These are phyloP conservation scores for Cinclus cinclus DNA, from an alignment of 2,113 vertebrate species.

Conservation along the genomic window DNA sequence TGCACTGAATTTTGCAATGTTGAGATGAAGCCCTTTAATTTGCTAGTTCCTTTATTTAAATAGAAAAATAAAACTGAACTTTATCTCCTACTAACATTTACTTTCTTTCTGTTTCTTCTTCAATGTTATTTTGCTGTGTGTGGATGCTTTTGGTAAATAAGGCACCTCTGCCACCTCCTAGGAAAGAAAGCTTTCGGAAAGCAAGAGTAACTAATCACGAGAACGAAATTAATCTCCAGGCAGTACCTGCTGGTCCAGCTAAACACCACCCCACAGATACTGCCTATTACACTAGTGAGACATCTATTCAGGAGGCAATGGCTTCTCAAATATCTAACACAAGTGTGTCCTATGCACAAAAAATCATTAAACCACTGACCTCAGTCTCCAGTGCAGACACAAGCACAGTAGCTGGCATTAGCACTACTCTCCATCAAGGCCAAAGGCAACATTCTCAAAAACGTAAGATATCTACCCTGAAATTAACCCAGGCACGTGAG, in stretches of 20 bases:
- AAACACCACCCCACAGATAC: not conserved
- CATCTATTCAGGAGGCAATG: slow-evolving; percentile 67
- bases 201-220: slow-evolving; percentile 63
- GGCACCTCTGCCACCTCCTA: slow-evolving; percentile 81
- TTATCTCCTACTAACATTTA: slow-evolving; percentile 70
- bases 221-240: slow-evolving; percentile 49
- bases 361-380: slow-evolving; percentile 68
- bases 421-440: slow-evolving; percentile 65
- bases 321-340: slow-evolving; percentile 79
- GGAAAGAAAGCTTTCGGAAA: slow-evolving; percentile 84
- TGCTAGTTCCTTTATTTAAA: slow-evolving; percentile 36
- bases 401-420: slow-evolving; percentile 41
- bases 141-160: slow-evolving; percentile 79
- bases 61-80: slow-evolving; percentile 5
- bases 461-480: slow-evolving; percentile 84
- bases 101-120: slow-evolving; percentile 80
- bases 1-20: not conserved
- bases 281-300: slow-evolving; percentile 62
- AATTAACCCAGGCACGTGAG: slow-evolving; percentile 78
- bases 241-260: slow-evolving; percentile 40
- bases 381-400: not conserved
- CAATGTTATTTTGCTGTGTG: slow-evolving; percentile 67
- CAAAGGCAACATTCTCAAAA: slow-evolving; percentile 75
- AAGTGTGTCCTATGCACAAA: slow-evolving; percentile 76
- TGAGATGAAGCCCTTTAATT: not conserved